Base-by-base conservation (phyloP, 2,888 invertebrate genomes). In the Platycheirus albimanus region DNA sequence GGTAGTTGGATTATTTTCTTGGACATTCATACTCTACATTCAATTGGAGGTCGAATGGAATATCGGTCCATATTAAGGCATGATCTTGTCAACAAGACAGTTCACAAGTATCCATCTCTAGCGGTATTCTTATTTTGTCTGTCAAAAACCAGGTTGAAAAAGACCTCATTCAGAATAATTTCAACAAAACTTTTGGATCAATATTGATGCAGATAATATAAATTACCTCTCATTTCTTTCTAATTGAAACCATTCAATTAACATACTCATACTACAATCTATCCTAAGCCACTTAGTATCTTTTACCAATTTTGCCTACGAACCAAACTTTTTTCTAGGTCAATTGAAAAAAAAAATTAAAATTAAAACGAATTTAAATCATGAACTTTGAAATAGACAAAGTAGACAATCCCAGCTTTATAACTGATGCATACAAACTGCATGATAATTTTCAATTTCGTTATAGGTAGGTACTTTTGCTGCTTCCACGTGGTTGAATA, bases 401-500 rank as follows among this genome's bases (percentile, higher is more conserved):
- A 52, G 28, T 67, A n/a, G 33, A 45, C 5, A 38, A 38, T 33
- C 45, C 43, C 36, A 43, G n/a, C n/a, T n/a, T n/a, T n/a, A n/a
- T n/a, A n/a, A n/a, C n/a, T n/a, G 17, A 38, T 24, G 41, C 17
- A 51, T 69, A n/a, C 4, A 43, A 56, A 30, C 79, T 51, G 56
- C 75, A 80, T 80, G 17, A 30, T 61, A 52, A 69, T 63, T 63
- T 74, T 63, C 47, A 69, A 70, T 45, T 70, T 33, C 49, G 63
- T 49, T 51, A 20, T 47, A 43, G 5, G 11, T 11, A 33, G 2
- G 8, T 13, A 15, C 13, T 8, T 28, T 24, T 3, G 15, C 15
- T 47, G n/a, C 30, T 41, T 33, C 24, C 33, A 63, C 33, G 61
- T 54, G 54, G 52, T 38, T 61, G 45, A 13, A 13, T 36, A 28